Percentiles rank a stretch among this genome's conserved stretches.
These are phyloP conservation scores for Whitmania pigra DNA, from an alignment of 1,140 invertebrate species.

Conservation along the genomic window DNA sequence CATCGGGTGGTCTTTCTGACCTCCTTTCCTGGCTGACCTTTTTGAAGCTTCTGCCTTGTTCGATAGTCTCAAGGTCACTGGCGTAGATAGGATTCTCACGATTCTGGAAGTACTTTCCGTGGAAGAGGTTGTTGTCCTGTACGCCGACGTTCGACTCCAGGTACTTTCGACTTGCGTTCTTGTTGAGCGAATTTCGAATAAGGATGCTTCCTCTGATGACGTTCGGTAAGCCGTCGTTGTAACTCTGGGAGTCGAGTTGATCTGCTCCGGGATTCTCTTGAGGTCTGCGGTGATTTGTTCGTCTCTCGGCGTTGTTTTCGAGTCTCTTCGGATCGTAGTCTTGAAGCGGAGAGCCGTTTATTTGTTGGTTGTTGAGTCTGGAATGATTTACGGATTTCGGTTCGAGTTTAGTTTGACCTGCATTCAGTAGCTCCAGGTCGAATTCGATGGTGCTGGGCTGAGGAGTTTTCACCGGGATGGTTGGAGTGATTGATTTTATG, in stretches of 20 bases:
- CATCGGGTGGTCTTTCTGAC: background rate
- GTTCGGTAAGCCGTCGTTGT: constrained; percentile 10
- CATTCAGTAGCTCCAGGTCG: background rate
- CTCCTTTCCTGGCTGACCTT: background rate
- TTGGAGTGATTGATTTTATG: constrained; percentile 4
- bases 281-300: too few relatives aligned
- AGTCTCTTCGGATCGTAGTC: background rate
- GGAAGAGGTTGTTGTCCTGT: constrained; percentile 21
- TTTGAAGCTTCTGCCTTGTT: background rate
- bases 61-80: constrained; percentile 14
- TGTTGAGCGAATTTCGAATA: constrained; percentile 24
- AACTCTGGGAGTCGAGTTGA: background rate
- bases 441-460: background rate
- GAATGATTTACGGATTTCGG: background rate
- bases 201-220: constrained; percentile 23
- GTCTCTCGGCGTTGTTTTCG: background rate
- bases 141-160: constrained; percentile 18
- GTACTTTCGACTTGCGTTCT: constrained; percentile 6
- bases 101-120: constrained; percentile 21
- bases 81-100: constrained; percentile 24
- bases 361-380: background rate
- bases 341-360: background rate
- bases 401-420: background rate
- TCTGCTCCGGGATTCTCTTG: background rate
- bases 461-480: background rate